Base-by-base conservation (phyloP, 30 jellyfish, hydroid and myxozoan genomes). In the Mastigias papua region DNA sequence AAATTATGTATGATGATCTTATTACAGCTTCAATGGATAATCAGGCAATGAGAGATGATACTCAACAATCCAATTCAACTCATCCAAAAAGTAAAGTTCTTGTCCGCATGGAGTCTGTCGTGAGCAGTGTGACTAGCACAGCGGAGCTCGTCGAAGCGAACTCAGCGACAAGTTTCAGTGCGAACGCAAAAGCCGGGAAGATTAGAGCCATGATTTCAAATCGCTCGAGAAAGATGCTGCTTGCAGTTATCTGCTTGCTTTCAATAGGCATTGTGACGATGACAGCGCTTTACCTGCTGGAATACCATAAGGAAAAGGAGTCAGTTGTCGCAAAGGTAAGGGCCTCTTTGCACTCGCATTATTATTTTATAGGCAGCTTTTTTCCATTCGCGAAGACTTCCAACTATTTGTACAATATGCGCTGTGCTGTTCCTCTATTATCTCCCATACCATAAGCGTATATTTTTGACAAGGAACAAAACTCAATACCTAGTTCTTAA, bases 91-190 rank as follows among this genome's bases (percentile, higher is more conserved):
- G 74, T 9, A 77, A 77, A 31, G 74, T 23, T 33, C 88, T 77
- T 37, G 88, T 31, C 34, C 88, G 88, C 1, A 77, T 77, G 88
- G 88, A 77, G 29, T 81, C 91, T 11, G 77, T 80, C 17, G 77
- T 49, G 26, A 66, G 58, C 28, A 81, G 91, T 29, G 83, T 81
- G 49, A 67, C 81, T n/a, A 81, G 91, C 84, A 66, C 91, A n/a
- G 73, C 66, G 29, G 91, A 81, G 22, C 76, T 81, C 25, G 37
- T 81, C 48, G 91, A 67, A 28, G 37, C 75, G 20, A 42, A 67
- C 6, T n/a, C 76, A 0, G 42, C 88, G 1, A 30, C 78, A n/a
- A 34, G 20, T 42, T 72, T 29, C 25, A 10, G n/a, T 37, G 19
- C 27, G 48, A 60, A 31, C 32, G 62, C 78, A 30, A 67, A 49